Evolutionary conservation across 2,113 vertebrate genomes (phyloP), one percentile per base, ranked within the genome.

Genomic region (Semnornis frantzii): DNA sequence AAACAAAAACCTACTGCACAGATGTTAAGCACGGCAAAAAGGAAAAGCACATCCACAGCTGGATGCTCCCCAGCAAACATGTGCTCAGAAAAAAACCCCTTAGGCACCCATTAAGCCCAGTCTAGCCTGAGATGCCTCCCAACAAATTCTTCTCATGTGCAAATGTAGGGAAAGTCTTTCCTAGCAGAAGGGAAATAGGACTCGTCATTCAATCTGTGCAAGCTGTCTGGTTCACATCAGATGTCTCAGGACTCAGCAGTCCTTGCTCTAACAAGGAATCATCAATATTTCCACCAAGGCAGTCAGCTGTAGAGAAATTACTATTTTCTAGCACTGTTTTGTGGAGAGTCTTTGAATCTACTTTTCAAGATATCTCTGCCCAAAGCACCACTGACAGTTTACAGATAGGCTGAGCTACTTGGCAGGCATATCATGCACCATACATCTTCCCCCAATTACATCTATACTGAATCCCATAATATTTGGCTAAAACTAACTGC

Each of bases 1-100:
- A 90, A 94, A 86, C 91, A 90, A 91, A 94, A 94, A 68, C 93
- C 90, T 82, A 75, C 94, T 90, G 80, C 94, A 93, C 95, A 96
- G 94, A 96, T 95, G 94, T 93, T 92, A 65, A 7, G 13, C 28
- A 48, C 24, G 87, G 54, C 60, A 77, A 92, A 96, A 89, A 90
- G 15, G 25, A 89, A 94, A 91, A 89, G 21, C 44, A 30, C 13
- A 82, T 57, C 58, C 80, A 94, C 95, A 94, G 89, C 92, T 95
- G 94, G 80, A 94, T 74, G 74, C 60, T 65, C 14, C 70, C 82
- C 87, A 83, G 80, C 25, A 96, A 95, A 95, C 54, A 46, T 2
- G 21, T 4, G 33, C 59, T 91, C 10, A 1, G 91, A 21, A 33
- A 69, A 66, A 62, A 69, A 85, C 92, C 89, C 89, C 85, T 74